A percentile compares a stretch with the other conserved stretches of the same genome.
These are phyloP conservation scores for Stenodera caucasica DNA, from an alignment of 2,888 invertebrate genomes.

Conservation along the genomic window DNA sequence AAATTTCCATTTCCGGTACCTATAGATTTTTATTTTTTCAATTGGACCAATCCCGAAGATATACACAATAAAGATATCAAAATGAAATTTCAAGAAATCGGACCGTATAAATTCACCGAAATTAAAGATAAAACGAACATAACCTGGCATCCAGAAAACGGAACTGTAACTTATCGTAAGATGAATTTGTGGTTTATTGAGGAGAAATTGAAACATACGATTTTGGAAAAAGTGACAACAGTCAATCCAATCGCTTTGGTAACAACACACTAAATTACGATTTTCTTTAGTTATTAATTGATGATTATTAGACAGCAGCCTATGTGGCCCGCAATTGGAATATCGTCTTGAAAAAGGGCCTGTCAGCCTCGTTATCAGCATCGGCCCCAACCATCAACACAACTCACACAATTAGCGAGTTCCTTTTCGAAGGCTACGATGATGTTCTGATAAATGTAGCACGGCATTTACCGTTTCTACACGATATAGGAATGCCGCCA, in stretches of 20 bases:
- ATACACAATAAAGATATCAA: constrained; percentile 61
- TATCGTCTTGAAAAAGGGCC: constrained; percentile 60
- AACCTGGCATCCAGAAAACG: constrained; percentile 67
- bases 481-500: constrained; percentile 54
- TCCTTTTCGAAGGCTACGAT: constrained; percentile 79
- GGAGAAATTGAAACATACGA: constrained; percentile 55
- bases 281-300: background rate
- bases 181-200: constrained; percentile 72
- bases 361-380: constrained; percentile 63
- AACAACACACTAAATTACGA: constrained; percentile 15
- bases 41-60: constrained; percentile 78
- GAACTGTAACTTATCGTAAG: constrained; percentile 72
- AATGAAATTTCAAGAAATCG: constrained; percentile 61
- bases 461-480: constrained; percentile 61
- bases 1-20: constrained; percentile 65
- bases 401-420: constrained; percentile 66
- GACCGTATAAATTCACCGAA: constrained; percentile 70
- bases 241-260: constrained; percentile 80
- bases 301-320: constrained; percentile 60
- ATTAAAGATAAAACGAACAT: constrained; percentile 73
- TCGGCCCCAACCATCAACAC: constrained; percentile 62
- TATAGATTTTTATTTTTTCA: constrained; percentile 72
- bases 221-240: constrained; percentile 67
- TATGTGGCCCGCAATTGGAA: constrained; percentile 64
- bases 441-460: constrained; percentile 73